phyloP scores from a whole-genome alignment of 1,140 invertebrate genomes.

The Pinna nobilis region DNA sequence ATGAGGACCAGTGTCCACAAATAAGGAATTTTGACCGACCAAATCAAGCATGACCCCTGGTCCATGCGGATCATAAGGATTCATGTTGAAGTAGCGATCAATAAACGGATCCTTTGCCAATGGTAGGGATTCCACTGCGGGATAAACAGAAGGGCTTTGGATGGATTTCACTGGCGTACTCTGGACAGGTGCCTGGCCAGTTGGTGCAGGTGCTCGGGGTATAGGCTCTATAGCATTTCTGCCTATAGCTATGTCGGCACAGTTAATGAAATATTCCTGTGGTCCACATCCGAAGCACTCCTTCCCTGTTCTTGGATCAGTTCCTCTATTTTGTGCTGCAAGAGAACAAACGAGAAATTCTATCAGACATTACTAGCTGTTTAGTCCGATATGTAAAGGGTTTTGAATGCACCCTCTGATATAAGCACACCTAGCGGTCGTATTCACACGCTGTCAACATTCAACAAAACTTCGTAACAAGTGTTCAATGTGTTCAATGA shows the following conservation, averaged over 20 bases:
- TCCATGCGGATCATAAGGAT: not conserved
- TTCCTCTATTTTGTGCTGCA: conserved; percentile 64
- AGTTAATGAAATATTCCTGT: conserved; percentile 81
- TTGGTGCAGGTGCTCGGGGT: conserved; percentile 2
- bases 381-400: no score
- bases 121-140: conserved; percentile 1
- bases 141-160: not conserved
- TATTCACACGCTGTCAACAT: no score
- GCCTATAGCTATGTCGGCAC: conserved; percentile 81
- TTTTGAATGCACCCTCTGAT: no score
- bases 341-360: no score
- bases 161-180: not conserved
- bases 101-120: conserved; percentile 9
- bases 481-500: no score
- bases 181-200: not conserved
- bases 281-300: conserved; percentile 73
- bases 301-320: conserved; percentile 41
- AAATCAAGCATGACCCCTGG: conserved; percentile 2
- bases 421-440: no score
- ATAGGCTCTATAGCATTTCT: conserved; percentile 24
- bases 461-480: no score
- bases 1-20: not conserved
- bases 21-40: conserved; percentile 5
- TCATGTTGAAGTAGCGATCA: conserved; percentile 12
- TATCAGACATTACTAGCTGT: no score